These are phyloP conservation scores for Masnerella sp. DNA, from an alignment of 2,888 invertebrate genomes.

Conservation along the genomic window DNA sequence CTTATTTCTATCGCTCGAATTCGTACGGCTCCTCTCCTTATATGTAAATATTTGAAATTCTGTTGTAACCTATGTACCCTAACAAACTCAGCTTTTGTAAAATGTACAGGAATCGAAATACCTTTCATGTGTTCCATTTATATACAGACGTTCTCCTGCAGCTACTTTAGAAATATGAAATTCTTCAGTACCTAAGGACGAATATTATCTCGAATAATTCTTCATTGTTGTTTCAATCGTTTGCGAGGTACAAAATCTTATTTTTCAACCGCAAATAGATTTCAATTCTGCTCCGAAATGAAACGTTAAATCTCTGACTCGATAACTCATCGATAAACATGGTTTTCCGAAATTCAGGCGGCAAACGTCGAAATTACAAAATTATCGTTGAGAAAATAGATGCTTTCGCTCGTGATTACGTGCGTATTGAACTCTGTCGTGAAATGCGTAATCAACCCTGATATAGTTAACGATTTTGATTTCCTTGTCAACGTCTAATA, in stretches of 20 bases:
- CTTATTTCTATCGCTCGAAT: not conserved
- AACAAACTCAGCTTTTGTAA: slow-evolving; percentile 12
- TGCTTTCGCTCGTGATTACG: too few species aligned
- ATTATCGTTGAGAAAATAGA: too few species aligned
- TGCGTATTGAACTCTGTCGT: too few species aligned
- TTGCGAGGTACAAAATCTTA: slow-evolving; percentile 25
- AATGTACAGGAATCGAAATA: slow-evolving; percentile 26
- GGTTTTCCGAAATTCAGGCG: too few species aligned
- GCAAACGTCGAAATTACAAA: too few species aligned
- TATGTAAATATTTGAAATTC: not conserved
- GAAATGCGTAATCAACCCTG: too few species aligned
- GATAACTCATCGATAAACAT: too few species aligned
- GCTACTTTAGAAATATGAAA: slow-evolving; percentile 32
- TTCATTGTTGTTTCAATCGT: not conserved
- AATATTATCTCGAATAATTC: slow-evolving; percentile 26
- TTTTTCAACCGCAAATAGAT: slow-evolving; percentile 10
- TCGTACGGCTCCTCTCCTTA: not conserved
- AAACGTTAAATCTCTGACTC: too few species aligned
- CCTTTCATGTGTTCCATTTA: not conserved
- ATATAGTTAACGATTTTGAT: too few species aligned
- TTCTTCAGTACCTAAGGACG: slow-evolving; percentile 36
- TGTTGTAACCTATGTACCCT: slow-evolving; percentile 1
- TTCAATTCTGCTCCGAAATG: too few species aligned
- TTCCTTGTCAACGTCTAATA: not conserved
- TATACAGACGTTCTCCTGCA: slow-evolving; percentile 13